Base-by-base conservation (phyloP, 2,888 invertebrate species). In the Cordylochernes scorpioides region DNA sequence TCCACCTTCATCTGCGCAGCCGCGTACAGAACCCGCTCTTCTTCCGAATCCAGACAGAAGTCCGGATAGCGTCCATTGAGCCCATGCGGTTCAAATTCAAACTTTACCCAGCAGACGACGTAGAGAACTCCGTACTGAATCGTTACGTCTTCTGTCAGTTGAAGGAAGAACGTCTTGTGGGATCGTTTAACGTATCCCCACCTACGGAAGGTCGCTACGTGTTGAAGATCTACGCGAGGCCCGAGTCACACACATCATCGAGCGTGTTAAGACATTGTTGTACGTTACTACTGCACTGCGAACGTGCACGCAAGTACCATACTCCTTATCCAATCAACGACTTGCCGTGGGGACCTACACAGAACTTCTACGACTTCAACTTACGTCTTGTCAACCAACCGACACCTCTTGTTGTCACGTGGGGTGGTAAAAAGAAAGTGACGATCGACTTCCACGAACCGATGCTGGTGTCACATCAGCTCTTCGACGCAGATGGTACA, bases 151-250 rank as follows among this genome's bases (percentile, higher is more conserved):
- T 48, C 35, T 48, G 48, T 29, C 45, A 45, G 24, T 35, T 49
- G 31, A 45, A 40, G 28, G 42, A 46, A 16, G 42, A 43, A 17
- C 40, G 48, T 5, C 36, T 42, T 3, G 33, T 43, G 2, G 46
- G 42, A 3, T 44, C 43, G 24, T 54, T 57, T 35, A 45, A 47
- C 4, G 48, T 54, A 2, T 46, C 48, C 7, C 53, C 57, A 0
- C 56, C 57, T 1, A 44, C 47, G 29, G 45, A 49, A 5, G 56
- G 56, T 5, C 39, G 45, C 28, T 58, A 52, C 40, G 50, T 49
- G 36, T 24, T 25, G 2, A 15, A 42, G 41, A 35, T 49, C 14
- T 47, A 47, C 36, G 46, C 46, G n/a, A 37, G 43, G 14, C 43
- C 45, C 1, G 49, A 49, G 30, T 42, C 41, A 17, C 45, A 47